Evolutionary conservation across 1,140 invertebrate species (phyloP).

Genomic region (Glossosoma conforme): DNA sequence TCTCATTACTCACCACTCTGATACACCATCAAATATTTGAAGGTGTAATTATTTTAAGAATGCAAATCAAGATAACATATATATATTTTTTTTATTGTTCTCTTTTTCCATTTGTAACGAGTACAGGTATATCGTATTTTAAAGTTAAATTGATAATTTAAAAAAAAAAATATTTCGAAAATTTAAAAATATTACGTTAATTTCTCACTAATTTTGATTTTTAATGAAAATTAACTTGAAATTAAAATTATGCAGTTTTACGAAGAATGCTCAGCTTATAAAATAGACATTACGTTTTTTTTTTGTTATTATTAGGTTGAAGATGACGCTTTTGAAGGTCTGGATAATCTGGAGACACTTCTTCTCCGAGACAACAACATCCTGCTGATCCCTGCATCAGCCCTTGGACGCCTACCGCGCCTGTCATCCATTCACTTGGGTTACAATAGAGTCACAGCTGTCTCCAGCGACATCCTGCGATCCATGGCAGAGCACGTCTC

Average conservation of each 20-base stretch:
- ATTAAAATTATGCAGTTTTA: no score
- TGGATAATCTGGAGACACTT: conserved; percentile 69
- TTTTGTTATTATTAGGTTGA: conserved; percentile 62
- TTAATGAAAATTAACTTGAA: no score
- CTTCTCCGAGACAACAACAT: conserved; percentile 87
- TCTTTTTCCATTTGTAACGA: no score
- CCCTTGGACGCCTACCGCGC: conserved; percentile 67
- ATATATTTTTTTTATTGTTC: no score
- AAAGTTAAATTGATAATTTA: no score
- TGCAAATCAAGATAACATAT: no score
- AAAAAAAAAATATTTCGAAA: background rate
- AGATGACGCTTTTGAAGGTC: conserved; percentile 77
- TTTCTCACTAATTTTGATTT: conserved; percentile 13
- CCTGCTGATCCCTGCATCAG: conserved; percentile 72
- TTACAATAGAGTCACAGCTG: conserved; percentile 80
- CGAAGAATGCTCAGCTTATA: no score
- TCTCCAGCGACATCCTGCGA: conserved; percentile 72
- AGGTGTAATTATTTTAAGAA: no score
- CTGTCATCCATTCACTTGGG: conserved; percentile 71
- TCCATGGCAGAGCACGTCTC: conserved; percentile 59
- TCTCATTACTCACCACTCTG: no score
- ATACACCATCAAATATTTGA: no score
- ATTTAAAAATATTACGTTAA: conserved; percentile 10
- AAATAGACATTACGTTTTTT: background rate
- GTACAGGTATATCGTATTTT: no score